phyloP scores from a whole-genome alignment of 2,888 invertebrate genomes.

The Platycheirus rosarum region DNA sequence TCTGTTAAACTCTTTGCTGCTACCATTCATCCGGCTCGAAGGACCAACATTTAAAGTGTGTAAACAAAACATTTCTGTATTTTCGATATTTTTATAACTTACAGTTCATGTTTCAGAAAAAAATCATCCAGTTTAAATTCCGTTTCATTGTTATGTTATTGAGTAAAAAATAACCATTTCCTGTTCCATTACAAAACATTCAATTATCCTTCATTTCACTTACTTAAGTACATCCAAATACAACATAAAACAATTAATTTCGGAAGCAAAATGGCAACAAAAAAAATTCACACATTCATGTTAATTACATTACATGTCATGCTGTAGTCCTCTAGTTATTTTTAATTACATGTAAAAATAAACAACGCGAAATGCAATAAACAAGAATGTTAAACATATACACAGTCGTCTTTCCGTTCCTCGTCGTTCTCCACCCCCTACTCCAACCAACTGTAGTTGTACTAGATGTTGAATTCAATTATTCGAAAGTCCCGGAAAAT shows the following conservation, averaged over 20 bases:
- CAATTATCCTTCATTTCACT: too few relatives aligned
- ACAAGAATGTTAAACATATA: constrained; percentile 41
- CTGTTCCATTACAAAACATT: too few relatives aligned
- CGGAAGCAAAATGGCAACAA: not conserved
- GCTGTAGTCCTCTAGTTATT: constrained; percentile 41
- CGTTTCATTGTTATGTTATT: too few relatives aligned
- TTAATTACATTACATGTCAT: constrained; percentile 45
- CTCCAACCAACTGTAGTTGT: constrained; percentile 4
- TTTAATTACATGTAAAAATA: constrained; percentile 52
- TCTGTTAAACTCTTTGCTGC: too few relatives aligned
- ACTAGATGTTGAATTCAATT: constrained; percentile 44
- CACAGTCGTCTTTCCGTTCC: not conserved
- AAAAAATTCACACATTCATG: constrained; percentile 21
- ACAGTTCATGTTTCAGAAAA: too few relatives aligned
- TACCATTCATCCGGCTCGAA: too few relatives aligned
- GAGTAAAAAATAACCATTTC: too few relatives aligned
- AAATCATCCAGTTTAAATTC: too few relatives aligned
- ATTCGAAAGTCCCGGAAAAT: constrained; percentile 18
- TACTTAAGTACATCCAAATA: not conserved
- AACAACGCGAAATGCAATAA: constrained; percentile 56
- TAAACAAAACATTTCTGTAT: too few relatives aligned
- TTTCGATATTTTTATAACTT: too few relatives aligned
- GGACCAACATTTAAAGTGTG: too few relatives aligned
- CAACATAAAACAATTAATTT: constrained; percentile 10
- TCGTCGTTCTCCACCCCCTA: not conserved